Evolutionary conservation across 1,140 invertebrate genomes (phyloP), one percentile per base, ranked within the genome.

Genomic region (Bombus confusus): DNA sequence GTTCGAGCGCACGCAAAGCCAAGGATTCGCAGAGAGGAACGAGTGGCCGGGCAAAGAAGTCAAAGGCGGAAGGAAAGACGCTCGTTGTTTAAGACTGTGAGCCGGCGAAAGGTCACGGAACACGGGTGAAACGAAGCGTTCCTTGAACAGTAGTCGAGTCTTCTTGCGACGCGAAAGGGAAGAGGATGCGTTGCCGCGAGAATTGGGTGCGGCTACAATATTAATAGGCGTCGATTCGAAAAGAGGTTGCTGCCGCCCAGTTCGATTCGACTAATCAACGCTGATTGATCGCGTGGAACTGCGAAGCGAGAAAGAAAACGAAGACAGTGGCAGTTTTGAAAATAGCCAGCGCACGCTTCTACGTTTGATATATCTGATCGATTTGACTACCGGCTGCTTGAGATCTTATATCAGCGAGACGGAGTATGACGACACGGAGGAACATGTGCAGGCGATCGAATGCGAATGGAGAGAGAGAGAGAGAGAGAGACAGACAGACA

Each of bases 191-290:
- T 39, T 41, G n/a, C 12, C 15, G 28, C 22, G 28, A 2, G 28
- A 68, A 10, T 15, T 66, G 75, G 75, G 75, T 13, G 75, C 75
- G 75, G 75, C 75, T 78, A 41, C 57, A 22, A 78, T 64, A 78
- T 78, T 78, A 78, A 78, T 77, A 77, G 75, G 25, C 57, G 57
- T n/a, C 37, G 75, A 77, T 77, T 62, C 37, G 74, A 22, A 77
- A 41, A 39, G 57, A 34, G 75, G 37, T 37, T 76, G 52, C 52
- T 18, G 15, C 74, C 34, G 52, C 52, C 74, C 34, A 12, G 52
- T 79, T 34, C 39, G 47, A 68, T 66, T 83, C 43, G 59, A 62
- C 68, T 83, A 68, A 83, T 83, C 64, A 76, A 15, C 62, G 59
- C 39, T 9, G 72, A 68, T 74, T 75, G 62, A 83, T 79, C 77